Conservation (phyloP, 2,797 vertebrate genomes). For the Podargus strigoides region DNA sequence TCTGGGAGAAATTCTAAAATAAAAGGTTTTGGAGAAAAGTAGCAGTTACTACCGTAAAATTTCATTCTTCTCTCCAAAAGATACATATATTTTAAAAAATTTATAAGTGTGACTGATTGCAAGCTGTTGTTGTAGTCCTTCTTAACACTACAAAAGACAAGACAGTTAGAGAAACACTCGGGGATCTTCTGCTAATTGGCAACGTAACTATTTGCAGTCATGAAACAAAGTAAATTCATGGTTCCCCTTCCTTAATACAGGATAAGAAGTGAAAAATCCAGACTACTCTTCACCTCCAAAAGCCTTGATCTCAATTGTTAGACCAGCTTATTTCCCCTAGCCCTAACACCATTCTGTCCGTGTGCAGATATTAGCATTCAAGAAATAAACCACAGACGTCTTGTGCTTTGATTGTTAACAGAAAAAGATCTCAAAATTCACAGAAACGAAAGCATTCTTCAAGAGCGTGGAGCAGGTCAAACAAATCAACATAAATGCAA, state of each 20-base stretch:
- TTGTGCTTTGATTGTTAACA: not conserved
- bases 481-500: not conserved
- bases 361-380: not conserved
- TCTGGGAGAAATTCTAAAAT: not conserved
- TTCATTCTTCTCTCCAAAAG: not conserved
- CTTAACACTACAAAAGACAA: not conserved
- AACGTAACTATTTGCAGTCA: not conserved
- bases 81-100: not conserved
- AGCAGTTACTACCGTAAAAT: not conserved
- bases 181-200: not conserved
- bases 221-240: not conserved
- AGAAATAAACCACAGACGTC: not conserved
- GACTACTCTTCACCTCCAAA: not conserved
- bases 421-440: not conserved
- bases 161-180: not conserved
- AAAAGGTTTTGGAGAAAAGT: not conserved
- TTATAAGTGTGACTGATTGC: not conserved
- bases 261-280: not conserved
- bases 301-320: not conserved
- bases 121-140: not conserved
- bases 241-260: not conserved
- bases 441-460: not conserved
- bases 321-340: no score
- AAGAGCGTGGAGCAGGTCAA: rapidly evolving
- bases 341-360: not conserved